Conservation (phyloP, 2,113 vertebrate species). For the Trichechus manatus region DNA sequence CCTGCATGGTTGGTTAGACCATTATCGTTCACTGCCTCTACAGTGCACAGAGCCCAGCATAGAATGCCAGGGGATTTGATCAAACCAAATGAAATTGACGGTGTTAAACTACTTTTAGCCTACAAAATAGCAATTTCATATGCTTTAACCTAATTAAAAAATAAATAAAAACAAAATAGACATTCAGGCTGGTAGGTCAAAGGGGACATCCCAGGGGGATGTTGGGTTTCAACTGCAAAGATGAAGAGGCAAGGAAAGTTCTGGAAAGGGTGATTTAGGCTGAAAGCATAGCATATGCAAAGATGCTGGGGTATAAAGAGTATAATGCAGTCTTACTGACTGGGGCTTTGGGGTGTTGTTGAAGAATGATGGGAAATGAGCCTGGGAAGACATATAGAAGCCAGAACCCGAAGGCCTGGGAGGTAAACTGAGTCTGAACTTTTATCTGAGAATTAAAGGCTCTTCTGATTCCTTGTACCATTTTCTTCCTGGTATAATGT, state of each 20-base stretch:
- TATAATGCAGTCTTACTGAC: rapidly evolving
- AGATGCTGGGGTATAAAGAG: not conserved
- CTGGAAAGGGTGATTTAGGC: not conserved
- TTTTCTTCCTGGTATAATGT: not conserved
- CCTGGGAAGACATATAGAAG: not conserved
- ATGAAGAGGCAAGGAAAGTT: not conserved
- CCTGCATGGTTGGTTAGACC: no score
- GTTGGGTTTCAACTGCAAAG: not conserved
- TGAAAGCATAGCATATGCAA: not conserved
- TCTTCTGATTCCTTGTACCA: not conserved
- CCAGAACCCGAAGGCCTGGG: not conserved
- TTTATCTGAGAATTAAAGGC: not conserved
- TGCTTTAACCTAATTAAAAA: not conserved
- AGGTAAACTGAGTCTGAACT: not conserved
- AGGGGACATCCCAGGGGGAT: not conserved
- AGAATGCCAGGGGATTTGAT: not conserved
- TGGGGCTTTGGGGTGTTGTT: not conserved
- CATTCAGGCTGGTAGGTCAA: not conserved
- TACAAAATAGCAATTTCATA: not conserved
- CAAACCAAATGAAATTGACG: not conserved
- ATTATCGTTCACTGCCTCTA: not conserved
- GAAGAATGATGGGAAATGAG: not conserved
- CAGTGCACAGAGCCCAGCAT: not conserved
- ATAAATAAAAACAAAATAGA: not conserved
- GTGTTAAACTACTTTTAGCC: not conserved